Evolutionary conservation across 1,140 invertebrate species (phyloP), one percentile per base, ranked within the genome.

Genomic region (Diabrotica undecimpunctata): DNA sequence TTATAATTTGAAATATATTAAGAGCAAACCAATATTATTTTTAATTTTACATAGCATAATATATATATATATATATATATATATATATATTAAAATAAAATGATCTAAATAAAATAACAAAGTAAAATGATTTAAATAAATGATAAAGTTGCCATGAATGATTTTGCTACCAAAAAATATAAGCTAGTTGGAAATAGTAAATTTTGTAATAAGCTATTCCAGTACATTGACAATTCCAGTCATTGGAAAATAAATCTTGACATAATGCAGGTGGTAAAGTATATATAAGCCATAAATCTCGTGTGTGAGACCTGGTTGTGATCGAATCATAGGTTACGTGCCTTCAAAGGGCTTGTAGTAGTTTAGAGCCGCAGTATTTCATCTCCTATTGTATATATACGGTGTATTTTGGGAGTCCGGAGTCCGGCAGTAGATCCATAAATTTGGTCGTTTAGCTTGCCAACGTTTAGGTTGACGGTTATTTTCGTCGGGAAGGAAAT

Each of bases 301-400:
- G 8, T 8, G 10, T 37, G 36, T n/a, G 36, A 57, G 41, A 10
- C 55, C 55, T 57, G 55, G 55, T 38, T 12, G 36, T 57, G 55
- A 57, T 57, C 55, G 55, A 57, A 57, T 57, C 55, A 38, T 57
- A 57, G 55, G 55, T 57, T 37, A 57, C 55, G 55, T 6, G 55
- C 55, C 55, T 57, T 57, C 55, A 57, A 37, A 37, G 55, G 55
- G 55, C 55, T 38, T 57, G 55, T 57, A 57, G 55, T 57, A 25
- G 55, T 57, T 57, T 57, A 57, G 55, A 36, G 36, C 36, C 10
- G 55, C 55, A 57, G 55, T 57, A 57, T 57, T 57, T 57, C 55
- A 57, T 25, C 55, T 37, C 25, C 55, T 57, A 57, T 57, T 57
- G 55, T 57, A 46, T 46, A 46, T 46, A 46, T 46, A 46, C 41